Evolutionary conservation across 1,140 invertebrate genomes (phyloP).

Genomic region (Drosophila bocki): DNA sequence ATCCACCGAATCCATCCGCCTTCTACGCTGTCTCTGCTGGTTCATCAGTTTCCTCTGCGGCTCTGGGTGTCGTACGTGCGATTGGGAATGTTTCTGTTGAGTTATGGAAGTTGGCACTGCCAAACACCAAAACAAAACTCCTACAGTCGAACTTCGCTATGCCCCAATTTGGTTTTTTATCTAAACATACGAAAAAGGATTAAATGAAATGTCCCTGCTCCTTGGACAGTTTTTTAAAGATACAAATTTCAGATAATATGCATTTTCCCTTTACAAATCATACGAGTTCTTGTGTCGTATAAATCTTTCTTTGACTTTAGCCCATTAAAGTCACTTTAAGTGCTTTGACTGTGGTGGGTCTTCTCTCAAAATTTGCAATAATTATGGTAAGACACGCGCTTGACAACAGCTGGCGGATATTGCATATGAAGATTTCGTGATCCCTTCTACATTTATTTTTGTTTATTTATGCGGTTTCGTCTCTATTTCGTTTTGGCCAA

Average conservation of each 20-base stretch:
- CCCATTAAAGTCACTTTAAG: background rate
- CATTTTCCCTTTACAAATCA: background rate
- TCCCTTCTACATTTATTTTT: slow-evolving; percentile 28
- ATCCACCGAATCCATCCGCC: slow-evolving; percentile 53
- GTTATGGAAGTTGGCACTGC: slow-evolving; percentile 56
- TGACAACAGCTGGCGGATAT: slow-evolving; percentile 60
- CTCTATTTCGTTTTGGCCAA: slow-evolving; percentile 28
- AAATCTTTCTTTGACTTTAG: background rate
- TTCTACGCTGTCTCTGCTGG: slow-evolving; percentile 19
- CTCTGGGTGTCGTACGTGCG: slow-evolving; percentile 23
- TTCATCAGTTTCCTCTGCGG: slow-evolving; percentile 12
- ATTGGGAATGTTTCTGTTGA: slow-evolving; percentile 17
- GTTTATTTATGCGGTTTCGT: slow-evolving; percentile 25
- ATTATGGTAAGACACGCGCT: slow-evolving; percentile 33
- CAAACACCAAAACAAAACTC: slow-evolving; percentile 45
- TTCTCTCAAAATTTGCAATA: slow-evolving; percentile 33
- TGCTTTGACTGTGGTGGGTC: slow-evolving; percentile 7
- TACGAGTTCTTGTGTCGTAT: background rate
- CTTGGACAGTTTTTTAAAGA: no score
- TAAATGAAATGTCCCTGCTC: background rate
- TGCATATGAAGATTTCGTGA: slow-evolving; percentile 6
- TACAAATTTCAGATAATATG: background rate
- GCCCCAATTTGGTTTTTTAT: background rate
- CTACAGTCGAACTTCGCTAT: slow-evolving; percentile 27
- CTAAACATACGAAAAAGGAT: background rate